Conservation (phyloP, 2,797 vertebrate species). For the Hephaestus fuliginosus region DNA sequence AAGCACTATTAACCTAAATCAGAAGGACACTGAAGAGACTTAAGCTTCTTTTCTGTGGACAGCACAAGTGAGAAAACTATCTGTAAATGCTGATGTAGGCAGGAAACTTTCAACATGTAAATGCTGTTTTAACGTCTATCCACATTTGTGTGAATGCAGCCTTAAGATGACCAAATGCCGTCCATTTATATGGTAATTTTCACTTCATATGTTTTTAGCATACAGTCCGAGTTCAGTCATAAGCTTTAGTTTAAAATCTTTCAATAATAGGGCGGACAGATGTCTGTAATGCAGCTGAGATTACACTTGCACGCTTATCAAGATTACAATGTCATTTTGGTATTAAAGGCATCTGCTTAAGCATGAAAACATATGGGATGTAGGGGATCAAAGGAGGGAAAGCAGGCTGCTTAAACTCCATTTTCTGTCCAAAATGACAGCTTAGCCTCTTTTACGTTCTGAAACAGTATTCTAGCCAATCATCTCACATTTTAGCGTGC, state of each 20-base stretch:
- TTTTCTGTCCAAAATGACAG: constrained; percentile 62
- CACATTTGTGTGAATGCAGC: not conserved
- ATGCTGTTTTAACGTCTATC: not conserved
- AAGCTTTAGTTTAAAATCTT: constrained; percentile 11
- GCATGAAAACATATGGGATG: constrained; percentile 62
- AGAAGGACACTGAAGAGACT: not conserved
- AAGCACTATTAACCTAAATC: constrained; percentile 26
- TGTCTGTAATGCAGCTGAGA: constrained; percentile 52
- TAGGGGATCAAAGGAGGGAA: constrained; percentile 52
- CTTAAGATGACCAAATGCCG: not conserved
- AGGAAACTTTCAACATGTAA: not conserved
- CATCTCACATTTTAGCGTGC: constrained; percentile 39
- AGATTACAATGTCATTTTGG: constrained; percentile 66
- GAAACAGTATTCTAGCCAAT: constrained; percentile 51
- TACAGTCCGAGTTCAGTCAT: not conserved
- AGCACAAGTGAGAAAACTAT: constrained; percentile 9
- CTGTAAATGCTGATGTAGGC: not conserved
- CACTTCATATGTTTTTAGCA: not conserved
- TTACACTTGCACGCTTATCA: constrained; percentile 56
- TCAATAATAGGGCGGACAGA: constrained; percentile 52
- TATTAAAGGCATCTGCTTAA: constrained; percentile 61
- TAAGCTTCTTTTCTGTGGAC: constrained; percentile 1
- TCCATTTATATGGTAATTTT: constrained; percentile 10
- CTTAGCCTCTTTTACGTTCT: constrained; percentile 53
- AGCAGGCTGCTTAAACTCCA: constrained; percentile 45